A percentile compares a stretch with the other conserved stretches of the same genome.
Evolutionary conservation across 2,113 vertebrate species (phyloP).

Genomic region (Galbula dea): DNA sequence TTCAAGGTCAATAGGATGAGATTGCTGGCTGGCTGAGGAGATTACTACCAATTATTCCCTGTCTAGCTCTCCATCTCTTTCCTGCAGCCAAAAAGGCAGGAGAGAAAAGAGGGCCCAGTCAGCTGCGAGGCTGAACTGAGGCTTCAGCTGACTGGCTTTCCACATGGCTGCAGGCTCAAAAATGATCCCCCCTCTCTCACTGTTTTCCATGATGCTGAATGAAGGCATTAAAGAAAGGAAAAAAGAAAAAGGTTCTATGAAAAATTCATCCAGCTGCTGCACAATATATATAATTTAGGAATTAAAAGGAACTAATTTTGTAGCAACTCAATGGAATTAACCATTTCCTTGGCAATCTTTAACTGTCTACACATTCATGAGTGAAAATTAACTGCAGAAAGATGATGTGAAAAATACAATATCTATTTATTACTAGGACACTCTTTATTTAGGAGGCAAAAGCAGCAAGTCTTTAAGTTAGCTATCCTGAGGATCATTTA

Average conservation of each 20-base stretch:
- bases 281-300: background rate
- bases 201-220: background rate
- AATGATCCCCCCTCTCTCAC: background rate
- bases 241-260: background rate
- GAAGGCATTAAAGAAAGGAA: background rate
- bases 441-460: background rate
- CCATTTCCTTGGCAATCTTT: background rate
- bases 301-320: background rate
- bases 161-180: background rate
- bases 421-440: background rate
- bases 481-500: background rate
- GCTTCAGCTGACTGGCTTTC: background rate
- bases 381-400: background rate
- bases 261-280: background rate
- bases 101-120: background rate
- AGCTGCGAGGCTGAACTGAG: background rate
- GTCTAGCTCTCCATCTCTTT: background rate
- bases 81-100: background rate
- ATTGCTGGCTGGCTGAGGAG: background rate
- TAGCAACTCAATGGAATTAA: background rate
- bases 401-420: background rate
- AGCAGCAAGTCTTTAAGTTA: background rate
- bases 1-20: conserved; percentile 20
- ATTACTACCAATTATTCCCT: background rate
- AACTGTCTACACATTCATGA: background rate